Evolutionary conservation across 1,140 invertebrate species (phyloP), one percentile per base, ranked within the genome.

Genomic region (Macrobrachium nipponense): DNA sequence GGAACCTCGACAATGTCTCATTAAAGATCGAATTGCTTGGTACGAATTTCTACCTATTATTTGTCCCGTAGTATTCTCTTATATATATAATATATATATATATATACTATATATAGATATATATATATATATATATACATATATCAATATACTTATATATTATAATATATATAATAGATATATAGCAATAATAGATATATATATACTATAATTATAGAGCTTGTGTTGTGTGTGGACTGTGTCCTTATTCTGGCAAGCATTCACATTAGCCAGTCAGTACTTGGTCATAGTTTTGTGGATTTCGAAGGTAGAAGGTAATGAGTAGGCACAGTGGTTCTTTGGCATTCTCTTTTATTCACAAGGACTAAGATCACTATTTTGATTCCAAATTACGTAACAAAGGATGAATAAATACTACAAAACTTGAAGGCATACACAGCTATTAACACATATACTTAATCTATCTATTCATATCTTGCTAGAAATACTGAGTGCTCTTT

Each of bases 301-400:
- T 2, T 51, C 2, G 51, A 10, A 51, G 51, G 51, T 51, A 51
- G 51, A 51, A 51, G 51, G 51, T 51, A 51, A 51, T 51, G 51
- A 51, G 51, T 51, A 60, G 70, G 75, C 44, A 73, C 2, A 14
- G 23, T 60, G 18, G 23, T 61, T 82, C 80, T 82, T 82, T 82
- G 80, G 80, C 80, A 82, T 82, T 61, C 43, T 82, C 80, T 73
- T 82, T 82, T 82, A 82, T 82, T 82, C 58, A 78, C 62, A 51
- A 62, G 23, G 51, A 82, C 80, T 82, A 82, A 82, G 23, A 60
- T 82, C 80, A 82, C 80, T 82, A 82, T 82, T 82, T 82, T 82
- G 80, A 82, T 82, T 82, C 58, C 80, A 82, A 82, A 82, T 51
- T 73, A 72, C 73, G 70, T 82, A 82, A 82, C 73, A 60, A 75